A percentile compares a stretch with the other conserved stretches of the same genome.
Conservation (phyloP, 2,113 vertebrate species). For the Camelus bactrianus region DNA sequence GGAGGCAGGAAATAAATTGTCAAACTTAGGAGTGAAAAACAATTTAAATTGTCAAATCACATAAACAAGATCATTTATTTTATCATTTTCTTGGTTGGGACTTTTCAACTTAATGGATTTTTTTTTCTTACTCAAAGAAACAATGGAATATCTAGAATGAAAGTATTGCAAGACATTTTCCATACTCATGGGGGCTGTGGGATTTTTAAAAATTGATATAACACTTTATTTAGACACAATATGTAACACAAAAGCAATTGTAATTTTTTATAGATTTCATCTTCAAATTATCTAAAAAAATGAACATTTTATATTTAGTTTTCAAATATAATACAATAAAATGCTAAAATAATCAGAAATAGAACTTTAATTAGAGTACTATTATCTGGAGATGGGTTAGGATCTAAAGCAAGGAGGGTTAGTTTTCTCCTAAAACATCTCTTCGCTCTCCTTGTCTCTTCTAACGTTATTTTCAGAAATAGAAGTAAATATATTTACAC, state of each 20-base stretch:
- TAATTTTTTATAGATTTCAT: neutral
- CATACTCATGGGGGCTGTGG: neutral
- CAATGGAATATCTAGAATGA: neutral
- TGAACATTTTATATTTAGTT: neutral
- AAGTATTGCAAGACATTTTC: neutral
- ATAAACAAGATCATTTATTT: conserved; percentile 69
- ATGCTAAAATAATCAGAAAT: neutral
- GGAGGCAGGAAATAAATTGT: conserved; percentile 67
- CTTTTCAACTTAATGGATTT: neutral
- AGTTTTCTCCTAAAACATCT: neutral
- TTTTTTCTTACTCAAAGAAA: conserved; percentile 24
- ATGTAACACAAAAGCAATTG: neutral
- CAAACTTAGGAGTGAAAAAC: conserved; percentile 58
- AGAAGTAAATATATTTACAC: neutral
- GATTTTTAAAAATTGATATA: neutral
- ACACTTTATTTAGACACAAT: neutral
- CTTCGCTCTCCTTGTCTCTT: neutral
- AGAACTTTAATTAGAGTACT: neutral
- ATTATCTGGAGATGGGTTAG: neutral
- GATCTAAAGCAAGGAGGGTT: neutral
- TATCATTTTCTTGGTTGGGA: conserved; percentile 50
- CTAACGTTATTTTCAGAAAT: neutral
- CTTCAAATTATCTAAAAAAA: neutral
- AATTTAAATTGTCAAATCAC: conserved; percentile 69
- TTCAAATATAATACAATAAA: neutral